Evolutionary conservation across 2,888 invertebrate genomes (phyloP), one percentile per base, ranked within the genome.

Genomic region (Parnassius glacialis): DNA sequence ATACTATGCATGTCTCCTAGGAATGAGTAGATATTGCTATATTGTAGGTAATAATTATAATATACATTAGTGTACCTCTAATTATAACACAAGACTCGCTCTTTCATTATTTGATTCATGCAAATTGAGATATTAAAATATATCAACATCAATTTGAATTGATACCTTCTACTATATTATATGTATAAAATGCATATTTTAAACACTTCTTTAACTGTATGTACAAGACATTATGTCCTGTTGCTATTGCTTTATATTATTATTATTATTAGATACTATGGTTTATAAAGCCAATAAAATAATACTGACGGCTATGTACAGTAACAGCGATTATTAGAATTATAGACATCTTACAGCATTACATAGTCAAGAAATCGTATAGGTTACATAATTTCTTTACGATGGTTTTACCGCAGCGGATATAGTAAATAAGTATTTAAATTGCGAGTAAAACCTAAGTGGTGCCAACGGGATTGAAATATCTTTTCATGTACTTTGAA

Each of bases 1-100:
- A 90, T 82, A 81, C 85, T 87, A 89, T 86, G 86, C 82, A 83
- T 85, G 86, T 84, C 79, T 85, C 75, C 84, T 87, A 85, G 75
- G 83, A 83, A 80, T 77, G 78, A 79, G 73, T 82, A 81, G 72
- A 80, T 85, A 84, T 87, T 86, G 84, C 85, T 85, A 83, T 83
- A 72, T 71, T 69, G 70, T 70, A 71, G 70, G 57, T 68, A 67
- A 59, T 78, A 69, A 75, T 74, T 76, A 69, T 71, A 75, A 75
- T 84, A 73, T 84, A 84, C 82, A 83, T 75, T 60, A 61, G 51
- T 80, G 75, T 74, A 77, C 61, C 54, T 64, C 58, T 57, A 59
- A 47, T 45, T 62, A 54, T 62, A 62, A 52, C 52, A 61, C 52
- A 59, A 66, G 54, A 64, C 64, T 64, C 55, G 13, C 54, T 62